Evolutionary conservation across 2,113 vertebrate genomes (phyloP).

Genomic region (Daubentonia madagascariensis): DNA sequence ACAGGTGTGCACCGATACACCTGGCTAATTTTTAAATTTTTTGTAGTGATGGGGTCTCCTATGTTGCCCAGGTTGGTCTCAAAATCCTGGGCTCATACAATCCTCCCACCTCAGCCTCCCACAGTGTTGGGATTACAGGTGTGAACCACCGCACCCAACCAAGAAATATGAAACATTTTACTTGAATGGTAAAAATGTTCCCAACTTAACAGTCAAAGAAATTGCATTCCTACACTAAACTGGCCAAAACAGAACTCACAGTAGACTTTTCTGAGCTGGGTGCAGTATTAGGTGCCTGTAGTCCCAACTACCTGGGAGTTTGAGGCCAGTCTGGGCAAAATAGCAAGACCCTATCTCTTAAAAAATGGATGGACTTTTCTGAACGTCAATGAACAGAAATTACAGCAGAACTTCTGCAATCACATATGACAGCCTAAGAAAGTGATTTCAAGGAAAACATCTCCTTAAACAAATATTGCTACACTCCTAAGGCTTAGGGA

Average conservation of each 20-base stretch:
- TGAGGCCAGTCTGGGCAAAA: neutral
- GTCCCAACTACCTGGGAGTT: neutral
- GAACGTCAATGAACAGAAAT: neutral
- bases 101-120: no score
- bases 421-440: neutral
- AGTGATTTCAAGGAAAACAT: neutral
- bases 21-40: no score
- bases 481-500: neutral
- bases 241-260: neutral
- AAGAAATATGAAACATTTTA: neutral
- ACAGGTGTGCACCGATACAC: no score
- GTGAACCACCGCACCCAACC: no score
- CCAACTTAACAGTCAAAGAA: neutral
- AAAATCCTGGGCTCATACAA: no score
- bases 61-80: no score
- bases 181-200: slow-evolving; percentile 4
- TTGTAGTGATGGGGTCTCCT: no score
- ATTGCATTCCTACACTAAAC: neutral
- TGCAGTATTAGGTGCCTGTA: neutral
- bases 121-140: no score
- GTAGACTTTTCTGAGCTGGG: neutral
- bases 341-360: neutral
- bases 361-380: neutral
- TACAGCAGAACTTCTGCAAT: neutral
- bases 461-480: neutral